Evolutionary conservation across 35 echinoderm and acorn worm genomes (phyloP), one percentile per base, ranked within the genome.

Genomic region (Anneissia japonica): DNA sequence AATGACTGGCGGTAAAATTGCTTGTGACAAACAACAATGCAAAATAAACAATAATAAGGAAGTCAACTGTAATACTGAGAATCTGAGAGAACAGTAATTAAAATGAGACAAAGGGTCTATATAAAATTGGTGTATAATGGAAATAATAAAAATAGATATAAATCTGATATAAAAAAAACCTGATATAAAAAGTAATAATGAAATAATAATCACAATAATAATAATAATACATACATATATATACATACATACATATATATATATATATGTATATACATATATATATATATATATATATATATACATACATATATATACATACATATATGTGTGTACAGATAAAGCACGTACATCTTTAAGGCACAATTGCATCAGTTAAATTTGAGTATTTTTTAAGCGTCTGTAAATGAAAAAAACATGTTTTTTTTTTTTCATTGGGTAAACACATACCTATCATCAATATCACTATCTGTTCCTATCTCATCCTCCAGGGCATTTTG

Each of bases 401-500:
- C 4, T 26, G 26, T 30, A 9, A 64, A 14, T 9, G 4, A 5
- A 76, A 23, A 75, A 75, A 75, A 23, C 26, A 23, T 3, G 4
- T 75, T 4, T 7, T 4, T 4, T 34, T 4, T 34, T 7, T 34
- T 75, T 3, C 23, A 4, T 7, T 5, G 74, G 51, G 12, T 64
- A 13, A 64, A 64, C 13, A 13, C 32, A 11, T 33, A 78, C 76
- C 32, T 35, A 78, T 78, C n/a, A n/a, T n/a, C 51, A 19, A 87
- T 28, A 21, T 93, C 92, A 90, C 92, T 93, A 40, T 89, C 95
- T 74, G 81, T 90, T 31, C 82, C 86, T 37, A 93, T 85, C 21
- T 91, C 76, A 79, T 97, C 91, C 79, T 97, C 91, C 23, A 97
- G 28, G 17, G 95, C 91, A 21, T 77, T 82, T 77, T 97, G 92